Percentiles rank a stretch among this genome's conserved stretches.
These are phyloP conservation scores for Polyploca ridens DNA, from an alignment of 2,888 invertebrate species.

Conservation along the genomic window DNA sequence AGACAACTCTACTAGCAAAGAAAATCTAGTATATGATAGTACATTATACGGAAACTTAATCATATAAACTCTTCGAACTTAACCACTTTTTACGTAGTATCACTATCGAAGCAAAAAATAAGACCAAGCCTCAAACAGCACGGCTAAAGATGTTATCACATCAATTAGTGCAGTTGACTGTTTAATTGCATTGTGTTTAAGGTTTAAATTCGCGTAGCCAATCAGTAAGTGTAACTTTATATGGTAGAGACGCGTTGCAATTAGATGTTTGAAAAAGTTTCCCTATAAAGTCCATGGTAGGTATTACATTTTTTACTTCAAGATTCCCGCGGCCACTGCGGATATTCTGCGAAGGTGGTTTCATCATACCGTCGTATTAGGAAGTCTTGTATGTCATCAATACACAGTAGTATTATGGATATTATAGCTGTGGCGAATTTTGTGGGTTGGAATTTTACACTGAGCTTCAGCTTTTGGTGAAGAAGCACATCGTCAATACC, in stretches of 20 bases:
- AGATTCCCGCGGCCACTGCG: constrained; percentile 50
- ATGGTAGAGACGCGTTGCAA: constrained; percentile 57
- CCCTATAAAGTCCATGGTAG: constrained; percentile 56
- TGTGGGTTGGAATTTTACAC: too few species aligned
- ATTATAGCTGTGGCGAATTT: too few species aligned
- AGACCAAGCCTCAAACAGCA: constrained; percentile 42
- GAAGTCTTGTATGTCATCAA: constrained; percentile 56
- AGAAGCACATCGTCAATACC: too few species aligned
- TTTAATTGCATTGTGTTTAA: constrained; percentile 71
- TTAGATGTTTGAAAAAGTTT: constrained; percentile 61
- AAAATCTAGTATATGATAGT: not conserved
- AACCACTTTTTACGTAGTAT: constrained; percentile 38
- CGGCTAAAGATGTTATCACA: constrained; percentile 59
- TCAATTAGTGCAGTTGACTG: constrained; percentile 65
- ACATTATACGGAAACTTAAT: constrained; percentile 28
- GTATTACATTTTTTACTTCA: constrained; percentile 57
- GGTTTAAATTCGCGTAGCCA: constrained; percentile 61
- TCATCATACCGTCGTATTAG: constrained; percentile 53
- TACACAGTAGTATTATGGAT: constrained; percentile 35
- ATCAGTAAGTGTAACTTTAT: constrained; percentile 59
- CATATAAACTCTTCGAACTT: constrained; percentile 20
- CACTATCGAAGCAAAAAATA: constrained; percentile 48
- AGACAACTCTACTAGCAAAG: not conserved
- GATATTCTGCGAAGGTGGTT: constrained; percentile 61
- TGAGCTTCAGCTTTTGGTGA: too few species aligned